Percentiles rank a stretch among this genome's conserved stretches.
These are phyloP conservation scores for Bombus polaris DNA, from an alignment of 1,140 invertebrate genomes.

Conservation along the genomic window DNA sequence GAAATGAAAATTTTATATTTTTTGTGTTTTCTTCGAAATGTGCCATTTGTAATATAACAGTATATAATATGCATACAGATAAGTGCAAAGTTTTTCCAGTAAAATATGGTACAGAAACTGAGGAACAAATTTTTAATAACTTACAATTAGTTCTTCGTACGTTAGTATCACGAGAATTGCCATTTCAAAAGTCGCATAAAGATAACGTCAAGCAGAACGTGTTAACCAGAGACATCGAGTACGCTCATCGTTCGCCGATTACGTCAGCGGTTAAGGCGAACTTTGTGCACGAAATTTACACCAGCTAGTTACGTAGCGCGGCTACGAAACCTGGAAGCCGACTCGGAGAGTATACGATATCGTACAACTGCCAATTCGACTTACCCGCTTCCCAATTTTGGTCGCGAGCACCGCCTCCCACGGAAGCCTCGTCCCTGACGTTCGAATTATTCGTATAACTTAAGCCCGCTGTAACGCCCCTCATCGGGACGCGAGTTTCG, in stretches of 20 bases:
- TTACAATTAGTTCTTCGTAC: too few relatives aligned
- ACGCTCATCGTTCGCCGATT: slow-evolving; percentile 37
- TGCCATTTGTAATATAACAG: too few relatives aligned
- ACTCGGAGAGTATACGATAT: not conserved
- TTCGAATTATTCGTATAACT: slow-evolving; percentile 35
- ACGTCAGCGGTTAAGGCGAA: slow-evolving; percentile 4
- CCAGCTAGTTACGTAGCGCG: slow-evolving; percentile 8
- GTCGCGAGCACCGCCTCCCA: slow-evolving; percentile 5
- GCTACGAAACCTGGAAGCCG: not conserved
- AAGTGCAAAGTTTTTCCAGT: too few relatives aligned
- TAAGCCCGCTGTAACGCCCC: not conserved
- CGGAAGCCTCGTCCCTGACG: not conserved
- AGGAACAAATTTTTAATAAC: too few relatives aligned
- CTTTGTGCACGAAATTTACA: slow-evolving; percentile 5
- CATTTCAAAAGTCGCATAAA: not conserved
- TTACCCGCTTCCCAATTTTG: slow-evolving; percentile 13
- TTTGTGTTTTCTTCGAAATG: too few relatives aligned
- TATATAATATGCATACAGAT: too few relatives aligned
- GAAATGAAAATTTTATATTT: too few relatives aligned
- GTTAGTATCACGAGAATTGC: too few relatives aligned
- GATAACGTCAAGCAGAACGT: not conserved
- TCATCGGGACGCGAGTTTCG: not conserved
- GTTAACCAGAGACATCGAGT: slow-evolving; percentile 41
- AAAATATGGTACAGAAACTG: too few relatives aligned
- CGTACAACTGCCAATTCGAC: slow-evolving; percentile 39